Base-by-base conservation (phyloP, 2,797 vertebrate genomes). In the Sebastes kiyomatsui region DNA sequence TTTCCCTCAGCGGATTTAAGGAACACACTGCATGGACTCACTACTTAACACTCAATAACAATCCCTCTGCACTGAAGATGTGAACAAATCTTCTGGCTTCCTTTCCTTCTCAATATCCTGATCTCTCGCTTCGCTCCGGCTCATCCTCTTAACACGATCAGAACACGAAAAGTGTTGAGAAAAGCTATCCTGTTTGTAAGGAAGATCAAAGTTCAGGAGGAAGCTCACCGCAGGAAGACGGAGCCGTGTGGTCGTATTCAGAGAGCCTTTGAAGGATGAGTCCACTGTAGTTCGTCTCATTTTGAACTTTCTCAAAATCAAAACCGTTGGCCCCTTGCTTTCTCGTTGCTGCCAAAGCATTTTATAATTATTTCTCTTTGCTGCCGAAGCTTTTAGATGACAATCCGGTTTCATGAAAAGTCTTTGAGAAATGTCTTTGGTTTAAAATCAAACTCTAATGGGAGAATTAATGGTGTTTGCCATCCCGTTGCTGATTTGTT, bases 381-480 rank as follows among this genome's bases (percentile, higher is more conserved):
- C 23, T 12, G 58, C 2, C 1, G 4, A 55, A 28, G 28, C 58
- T 52, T 67, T 81, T 23, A 69, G 14, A 38, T 25, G 38, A 61
- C 68, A 42, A 22, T 61, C 58, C 33, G 16, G 52, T 30, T 60
- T 79, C 49, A 70, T 79, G 72, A 23, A 35, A 60, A 35, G n/a
- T 42, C 42, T 54, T 72, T 64, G 10, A 49, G 16, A 65, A 68
- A 30, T 1, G 32, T 75, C 54, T 74, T 38, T 49, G 56, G 30
- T 52, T 79, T 60, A 64, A 20, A 72, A 65, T 77, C 77, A 80
- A 69, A 75, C 65, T 49, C 28, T 59, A 54, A 77, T 33, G 66
- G 62, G 56, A 77, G 61, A 61, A 64, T 77, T 68, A 76, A 86
- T 77, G n/a, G 6, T 18, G 62, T 78, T 75, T 78, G 1, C 28